Base-by-base conservation (phyloP, 2,113 vertebrate species). In the Platysteira castanea region DNA sequence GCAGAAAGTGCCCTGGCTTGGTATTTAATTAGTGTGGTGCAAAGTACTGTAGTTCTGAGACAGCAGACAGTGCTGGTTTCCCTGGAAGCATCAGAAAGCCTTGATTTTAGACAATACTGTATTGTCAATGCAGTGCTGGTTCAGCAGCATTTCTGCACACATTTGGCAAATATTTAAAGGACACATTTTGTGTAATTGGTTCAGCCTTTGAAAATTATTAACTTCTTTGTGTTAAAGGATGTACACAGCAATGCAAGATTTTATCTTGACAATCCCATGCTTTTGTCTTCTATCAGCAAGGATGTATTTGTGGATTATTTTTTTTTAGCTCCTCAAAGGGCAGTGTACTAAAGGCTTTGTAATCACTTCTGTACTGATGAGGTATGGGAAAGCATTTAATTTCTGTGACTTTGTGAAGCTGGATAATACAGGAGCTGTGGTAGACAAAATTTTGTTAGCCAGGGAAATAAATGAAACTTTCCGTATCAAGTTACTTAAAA, bases 121-220 rank as follows among this genome's bases (percentile, higher is more conserved):
- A 94, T 96, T 97, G 97, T 97, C 86, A 93, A 6, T 10, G 3
- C 10, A 11, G 52, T 95, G 97, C 97, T 97, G 92, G 95, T 96
- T 98, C 97, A 98, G 97, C 97, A 98, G 91, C 90, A 82, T 98
- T 92, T 96, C 76, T 95, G 96, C 93, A 35, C 83, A 69, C 47
- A 49, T 93, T 96, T 97, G 96, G 96, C 97, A 97, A 96, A 96
- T 94, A 97, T 95, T 81, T 97, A 93, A 98, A 98, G 96, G 95
- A 93, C 84, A 85, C 60, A 5, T 96, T 96, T 97, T 95, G 84
- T 97, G 94, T 97, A 93, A 94, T 97, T 95, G 84, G 90, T 81
- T 93, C 84, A 93, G 78, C 80, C 94, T 94, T 94, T 96, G 95
- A 95, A 97, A 96, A 96, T 91, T 90, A 94, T 92, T 77, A 75